Evolutionary conservation across 2,113 vertebrate genomes (phyloP), one percentile per base, ranked within the genome.

Genomic region (Chroicocephalus ridibundus): DNA sequence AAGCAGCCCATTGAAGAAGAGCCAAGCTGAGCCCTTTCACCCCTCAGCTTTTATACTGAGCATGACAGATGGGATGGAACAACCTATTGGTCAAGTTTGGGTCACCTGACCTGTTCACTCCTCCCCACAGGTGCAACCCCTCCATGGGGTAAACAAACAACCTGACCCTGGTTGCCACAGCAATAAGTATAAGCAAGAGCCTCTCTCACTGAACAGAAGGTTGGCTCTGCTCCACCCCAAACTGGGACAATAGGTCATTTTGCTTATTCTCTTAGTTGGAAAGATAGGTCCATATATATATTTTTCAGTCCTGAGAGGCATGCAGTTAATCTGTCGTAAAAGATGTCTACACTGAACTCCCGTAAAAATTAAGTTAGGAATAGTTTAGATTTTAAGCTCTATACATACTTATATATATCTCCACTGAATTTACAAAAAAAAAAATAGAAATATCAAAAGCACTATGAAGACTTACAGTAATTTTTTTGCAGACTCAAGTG

Each of bases 391-490:
- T 54, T 79, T 44, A 58, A 58, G 7, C 2, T 66, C 6, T 27
- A 7, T 34, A 13, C 3, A 27, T 76, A 49, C 16, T 25, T 46
- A 4, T 15, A 10, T 13, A 7, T 51, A 15, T 29, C 6, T 44
- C 17, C 15, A 74, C 12, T 25, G 25, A 68, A 42, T 2, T 72
- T 40, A 32, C 17, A 77, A 38, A 72, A 54, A 26, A 31, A 29
- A 40, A 40, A 11, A 6, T 19, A 55, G 22, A 71, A 72, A 49
- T 49, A 42, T 29, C 9, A 42, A 44, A 58, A 44, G 1, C 20
- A 17, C 0, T n/a, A 1, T 32, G 4, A 26, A n/a, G 26, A 69
- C 12, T 52, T 79, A 27, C 26, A 5, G 5, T 17, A 15, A 2
- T 15, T 10, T 61, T 75, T 87, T 91, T 77, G 4, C 29, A 47